Conservation (phyloP, 2,888 invertebrate species). For the Dasypogon diadema region DNA sequence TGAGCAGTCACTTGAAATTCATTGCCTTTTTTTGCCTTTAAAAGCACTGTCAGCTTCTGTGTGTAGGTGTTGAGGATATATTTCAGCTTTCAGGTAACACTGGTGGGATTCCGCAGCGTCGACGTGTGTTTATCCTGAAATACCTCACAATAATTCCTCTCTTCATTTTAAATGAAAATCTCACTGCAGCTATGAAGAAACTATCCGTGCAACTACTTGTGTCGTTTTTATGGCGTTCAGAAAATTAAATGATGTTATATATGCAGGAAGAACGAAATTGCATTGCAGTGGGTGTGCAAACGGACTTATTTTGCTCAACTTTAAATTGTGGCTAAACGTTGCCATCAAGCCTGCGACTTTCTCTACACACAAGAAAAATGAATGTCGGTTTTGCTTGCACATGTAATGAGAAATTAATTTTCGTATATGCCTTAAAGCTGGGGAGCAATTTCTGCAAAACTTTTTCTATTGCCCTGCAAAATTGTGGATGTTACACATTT, state of each 20-base stretch:
- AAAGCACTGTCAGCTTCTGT: background rate
- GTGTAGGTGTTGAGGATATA: conserved; percentile 8
- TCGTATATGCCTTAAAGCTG: background rate
- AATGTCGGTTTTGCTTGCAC: background rate
- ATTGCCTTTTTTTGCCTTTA: conserved; percentile 9
- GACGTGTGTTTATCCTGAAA: conserved; percentile 40
- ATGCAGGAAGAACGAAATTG: conserved; percentile 14
- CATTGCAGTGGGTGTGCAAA: background rate
- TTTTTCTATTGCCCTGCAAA: too few relatives aligned
- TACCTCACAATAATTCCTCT: conserved; percentile 39
- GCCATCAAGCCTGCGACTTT: background rate
- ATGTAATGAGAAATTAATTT: conserved; percentile 20
- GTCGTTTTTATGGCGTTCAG: conserved; percentile 27
- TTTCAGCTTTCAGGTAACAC: conserved; percentile 14
- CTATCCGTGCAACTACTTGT: conserved; percentile 10
- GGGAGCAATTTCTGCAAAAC: too few relatives aligned
- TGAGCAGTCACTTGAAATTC: conserved; percentile 42
- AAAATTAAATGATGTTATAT: conserved; percentile 29
- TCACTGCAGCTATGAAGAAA: conserved; percentile 15
- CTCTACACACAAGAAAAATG: background rate
- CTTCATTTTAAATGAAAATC: conserved; percentile 43
- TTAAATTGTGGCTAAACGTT: conserved; percentile 11
- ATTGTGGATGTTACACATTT: too few relatives aligned
- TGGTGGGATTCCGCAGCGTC: background rate
- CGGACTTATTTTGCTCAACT: background rate